Conservation (phyloP, 2,797 vertebrate genomes). For the Gymnothorax reevesii region DNA sequence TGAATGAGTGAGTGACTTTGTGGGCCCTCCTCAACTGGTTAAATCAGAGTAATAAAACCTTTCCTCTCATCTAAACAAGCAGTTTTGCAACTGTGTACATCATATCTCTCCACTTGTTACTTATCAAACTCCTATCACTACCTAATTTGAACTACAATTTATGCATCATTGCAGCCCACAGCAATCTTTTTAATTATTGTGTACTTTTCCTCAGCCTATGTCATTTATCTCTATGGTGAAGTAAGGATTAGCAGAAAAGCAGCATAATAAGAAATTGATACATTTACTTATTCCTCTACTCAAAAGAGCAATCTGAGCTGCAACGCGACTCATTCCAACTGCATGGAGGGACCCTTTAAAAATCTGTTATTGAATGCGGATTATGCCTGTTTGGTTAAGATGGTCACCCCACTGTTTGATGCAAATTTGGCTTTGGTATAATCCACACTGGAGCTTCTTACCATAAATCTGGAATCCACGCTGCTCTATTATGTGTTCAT, state of each 20-base stretch:
- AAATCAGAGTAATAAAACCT: not conserved
- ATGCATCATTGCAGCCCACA: not conserved
- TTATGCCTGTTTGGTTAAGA: not conserved
- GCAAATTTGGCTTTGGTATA: not conserved
- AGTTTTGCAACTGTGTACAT: not conserved
- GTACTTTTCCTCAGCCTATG: not conserved
- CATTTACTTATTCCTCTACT: not conserved
- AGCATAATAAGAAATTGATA: not conserved
- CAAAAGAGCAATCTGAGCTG: not conserved
- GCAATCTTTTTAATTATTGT: not conserved
- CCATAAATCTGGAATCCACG: no score
- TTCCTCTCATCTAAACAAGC: not conserved
- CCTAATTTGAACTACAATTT: not conserved
- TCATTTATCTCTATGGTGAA: not conserved
- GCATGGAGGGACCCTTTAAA: not conserved
- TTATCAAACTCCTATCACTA: not conserved
- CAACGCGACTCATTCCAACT: not conserved
- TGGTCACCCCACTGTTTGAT: not conserved
- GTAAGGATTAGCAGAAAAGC: not conserved
- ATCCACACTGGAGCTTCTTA: not conserved
- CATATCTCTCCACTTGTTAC: not conserved
- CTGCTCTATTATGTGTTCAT: not conserved
- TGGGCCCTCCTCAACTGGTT: not conserved
- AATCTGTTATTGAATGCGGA: not conserved
- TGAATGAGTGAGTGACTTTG: not conserved